These are phyloP conservation scores for Karalla daura DNA, from an alignment of 2,797 vertebrate genomes.

Conservation along the genomic window DNA sequence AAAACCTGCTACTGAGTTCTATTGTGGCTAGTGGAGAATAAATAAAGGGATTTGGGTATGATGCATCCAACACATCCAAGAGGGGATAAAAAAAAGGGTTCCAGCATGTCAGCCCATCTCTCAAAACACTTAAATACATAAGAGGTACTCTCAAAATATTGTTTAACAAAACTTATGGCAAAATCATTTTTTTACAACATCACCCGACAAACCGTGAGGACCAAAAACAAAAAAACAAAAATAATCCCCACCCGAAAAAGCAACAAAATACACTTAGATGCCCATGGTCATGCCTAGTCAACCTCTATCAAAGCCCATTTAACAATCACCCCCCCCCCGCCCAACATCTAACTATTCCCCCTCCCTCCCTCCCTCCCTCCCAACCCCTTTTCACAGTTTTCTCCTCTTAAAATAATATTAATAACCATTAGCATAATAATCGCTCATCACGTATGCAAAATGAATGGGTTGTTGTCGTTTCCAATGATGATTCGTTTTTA, in stretches of 20 bases:
- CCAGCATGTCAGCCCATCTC: constrained; percentile 78
- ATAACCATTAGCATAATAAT: constrained; percentile 72
- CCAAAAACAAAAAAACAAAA: too few relatives aligned
- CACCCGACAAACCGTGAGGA: constrained; percentile 71
- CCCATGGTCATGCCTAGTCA: constrained; percentile 71
- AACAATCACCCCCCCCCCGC: constrained; percentile 46
- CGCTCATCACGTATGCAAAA: constrained; percentile 73
- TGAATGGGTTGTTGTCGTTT: constrained; percentile 78
- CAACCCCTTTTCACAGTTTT: constrained; percentile 81
- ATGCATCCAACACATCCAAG: constrained; percentile 63
- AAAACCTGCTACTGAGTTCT: constrained; percentile 52
- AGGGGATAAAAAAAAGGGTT: constrained; percentile 60
- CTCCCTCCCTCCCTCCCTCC: constrained; percentile 17
- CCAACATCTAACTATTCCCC: constrained; percentile 11
- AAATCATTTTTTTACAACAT: constrained; percentile 77
- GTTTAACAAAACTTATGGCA: constrained; percentile 83
- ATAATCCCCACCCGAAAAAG: constrained; percentile 51
- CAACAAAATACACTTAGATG: constrained; percentile 75
- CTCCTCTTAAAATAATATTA: constrained; percentile 78
- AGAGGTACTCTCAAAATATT: constrained; percentile 83
- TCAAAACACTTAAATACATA: constrained; percentile 84
- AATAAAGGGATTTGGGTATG: constrained; percentile 73
- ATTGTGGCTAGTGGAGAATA: constrained; percentile 76
- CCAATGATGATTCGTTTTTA: constrained; percentile 78
- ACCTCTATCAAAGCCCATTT: constrained; percentile 49